Evolutionary conservation across 2,113 vertebrate species (phyloP), one percentile per base, ranked within the genome.

Genomic region (Calidris pugnax): DNA sequence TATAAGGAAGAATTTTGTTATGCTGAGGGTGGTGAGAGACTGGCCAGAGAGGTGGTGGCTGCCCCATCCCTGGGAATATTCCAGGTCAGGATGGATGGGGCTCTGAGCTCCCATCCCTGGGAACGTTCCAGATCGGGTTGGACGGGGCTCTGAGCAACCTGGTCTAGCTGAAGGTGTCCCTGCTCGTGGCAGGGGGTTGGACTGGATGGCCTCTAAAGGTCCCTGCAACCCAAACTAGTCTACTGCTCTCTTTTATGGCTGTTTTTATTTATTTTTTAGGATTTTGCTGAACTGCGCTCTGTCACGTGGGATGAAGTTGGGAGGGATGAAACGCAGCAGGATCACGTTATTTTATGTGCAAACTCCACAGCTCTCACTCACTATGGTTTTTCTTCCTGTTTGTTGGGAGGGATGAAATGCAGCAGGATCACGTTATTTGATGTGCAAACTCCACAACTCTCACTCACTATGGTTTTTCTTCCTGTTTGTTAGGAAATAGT

Each of bases 401-500:
- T 39, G 64, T 2, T 2, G 16, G 85, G 45, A 45, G 82, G 69
- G 82, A 5, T 0, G 7, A 39, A 33, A 4, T 1, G 0, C n/a
- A 23, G 87, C 48, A 1, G 68, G 71, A 17, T 66, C 32, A 7
- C 1, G 2, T 53, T 23, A 2, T 69, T 83, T 28, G n/a, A 13
- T 26, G 72, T 39, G 43, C 76, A 60, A 68, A 7, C 51, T 39
- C 1, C 1, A 1, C 24, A 22, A 7, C 85, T 94, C 51, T 28
- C 51, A 14, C 51, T 53, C 57, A 63, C 79, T 71, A 3, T 56
- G 67, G 64, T 63, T 95, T 53, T 63, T 26, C 43, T 91, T 32
- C 85, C 82, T 68, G 3, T 1, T 89, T 57, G 18, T 39, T 43
- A 99, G 99, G 99, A 99, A 94, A 99, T 99, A 14, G 99, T 99